Conservation (phyloP, 2,797 vertebrate genomes). For the Ficedula albicollis region DNA sequence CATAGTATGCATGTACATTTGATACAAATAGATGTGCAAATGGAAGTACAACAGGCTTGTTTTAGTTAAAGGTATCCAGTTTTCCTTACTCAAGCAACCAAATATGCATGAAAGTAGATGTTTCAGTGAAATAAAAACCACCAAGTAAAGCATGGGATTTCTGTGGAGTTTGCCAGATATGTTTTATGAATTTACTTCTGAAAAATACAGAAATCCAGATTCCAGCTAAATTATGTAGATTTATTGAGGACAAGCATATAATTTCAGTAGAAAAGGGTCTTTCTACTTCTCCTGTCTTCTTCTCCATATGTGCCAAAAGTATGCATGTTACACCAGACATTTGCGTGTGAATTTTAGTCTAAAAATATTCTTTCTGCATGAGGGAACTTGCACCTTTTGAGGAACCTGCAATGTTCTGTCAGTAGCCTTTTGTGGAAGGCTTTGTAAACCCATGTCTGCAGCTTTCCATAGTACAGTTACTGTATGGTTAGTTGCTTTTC, state of each 20-base stretch:
- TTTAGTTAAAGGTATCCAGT: neutral
- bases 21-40: neutral
- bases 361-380: neutral
- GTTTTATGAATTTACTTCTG: neutral
- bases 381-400: neutral
- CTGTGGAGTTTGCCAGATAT: neutral
- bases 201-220: neutral
- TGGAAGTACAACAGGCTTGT: neutral
- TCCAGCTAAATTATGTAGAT: neutral
- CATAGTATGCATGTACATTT: neutral
- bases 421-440: neutral
- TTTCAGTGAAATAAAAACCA: neutral
- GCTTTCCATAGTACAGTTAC: neutral
- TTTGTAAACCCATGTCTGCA: neutral
- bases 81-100: neutral
- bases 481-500: neutral
- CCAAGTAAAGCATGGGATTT: neutral
- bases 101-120: neutral
- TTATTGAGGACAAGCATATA: neutral
- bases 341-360: neutral
- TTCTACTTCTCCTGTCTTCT: neutral
- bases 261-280: neutral
- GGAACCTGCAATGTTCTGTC: neutral
- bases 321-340: neutral
- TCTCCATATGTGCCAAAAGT: neutral